phyloP scores from a whole-genome alignment of 2,797 vertebrate species.

The Meda fulgida region DNA sequence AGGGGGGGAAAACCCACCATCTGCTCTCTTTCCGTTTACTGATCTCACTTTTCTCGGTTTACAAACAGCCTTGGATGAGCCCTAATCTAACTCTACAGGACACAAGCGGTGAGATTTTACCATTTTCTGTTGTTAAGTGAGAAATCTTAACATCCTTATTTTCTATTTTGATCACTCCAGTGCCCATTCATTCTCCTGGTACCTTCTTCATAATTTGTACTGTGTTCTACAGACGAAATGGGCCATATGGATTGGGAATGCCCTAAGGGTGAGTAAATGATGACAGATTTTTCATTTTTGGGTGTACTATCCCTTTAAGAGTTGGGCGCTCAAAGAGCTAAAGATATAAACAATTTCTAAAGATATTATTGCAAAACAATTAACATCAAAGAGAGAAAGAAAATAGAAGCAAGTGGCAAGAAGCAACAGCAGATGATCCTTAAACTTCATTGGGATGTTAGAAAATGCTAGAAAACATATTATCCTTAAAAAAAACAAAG shows the following conservation, averaged over 20 bases:
- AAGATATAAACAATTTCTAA: neutral
- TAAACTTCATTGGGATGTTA: conserved; percentile 6
- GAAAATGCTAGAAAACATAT: neutral
- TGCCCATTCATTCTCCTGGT: neutral
- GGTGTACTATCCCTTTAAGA: conserved; percentile 9
- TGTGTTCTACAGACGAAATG: neutral
- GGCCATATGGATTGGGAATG: neutral
- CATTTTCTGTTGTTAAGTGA: neutral
- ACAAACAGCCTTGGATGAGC: conserved; percentile 45
- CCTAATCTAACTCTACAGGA: conserved; percentile 14
- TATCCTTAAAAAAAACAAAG: neutral
- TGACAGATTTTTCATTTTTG: neutral
- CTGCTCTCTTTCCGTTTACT: conserved; percentile 62
- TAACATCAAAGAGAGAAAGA: neutral
- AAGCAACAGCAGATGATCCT: neutral
- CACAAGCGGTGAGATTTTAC: neutral
- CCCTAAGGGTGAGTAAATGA: neutral
- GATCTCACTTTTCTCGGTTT: conserved; percentile 53
- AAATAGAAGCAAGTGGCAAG: neutral
- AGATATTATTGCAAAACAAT: conserved; percentile 9
- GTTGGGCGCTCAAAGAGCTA: neutral
- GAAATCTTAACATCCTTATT: neutral
- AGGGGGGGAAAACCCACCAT: conserved; percentile 58
- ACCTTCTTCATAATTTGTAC: neutral
- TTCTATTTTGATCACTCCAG: neutral